A percentile compares a stretch with the other conserved stretches of the same genome.
Conservation (phyloP, 2,797 vertebrate species). For the Anabacerthia variegaticeps region DNA sequence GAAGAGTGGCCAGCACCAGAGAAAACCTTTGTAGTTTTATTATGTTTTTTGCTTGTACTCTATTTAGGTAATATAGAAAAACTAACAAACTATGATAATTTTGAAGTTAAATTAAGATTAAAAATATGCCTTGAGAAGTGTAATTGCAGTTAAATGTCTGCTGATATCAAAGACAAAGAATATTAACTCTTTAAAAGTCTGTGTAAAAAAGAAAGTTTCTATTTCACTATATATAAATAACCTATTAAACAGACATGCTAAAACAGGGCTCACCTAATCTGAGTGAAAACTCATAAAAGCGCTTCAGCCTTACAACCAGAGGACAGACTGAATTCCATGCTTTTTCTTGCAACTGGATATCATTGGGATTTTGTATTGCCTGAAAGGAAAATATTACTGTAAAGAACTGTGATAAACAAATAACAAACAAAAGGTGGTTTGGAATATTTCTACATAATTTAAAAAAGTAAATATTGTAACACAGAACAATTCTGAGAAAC, state of each 20-base stretch:
- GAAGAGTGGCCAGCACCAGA: not conserved
- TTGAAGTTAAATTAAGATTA: not conserved
- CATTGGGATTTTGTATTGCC: constrained; percentile 97
- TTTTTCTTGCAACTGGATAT: constrained; percentile 91
- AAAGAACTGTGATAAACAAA: not conserved
- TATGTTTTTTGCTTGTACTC: not conserved
- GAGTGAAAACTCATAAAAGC: constrained; percentile 95
- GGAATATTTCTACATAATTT: not conserved
- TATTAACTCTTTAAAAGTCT: not conserved
- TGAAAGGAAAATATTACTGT: constrained; percentile 61
- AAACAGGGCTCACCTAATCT: constrained; percentile 85
- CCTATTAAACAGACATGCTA: not conserved
- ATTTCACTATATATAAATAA: not conserved
- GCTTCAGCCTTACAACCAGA: constrained; percentile 93
- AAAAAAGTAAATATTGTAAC: not conserved
- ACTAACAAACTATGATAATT: not conserved
- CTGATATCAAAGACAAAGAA: not conserved
- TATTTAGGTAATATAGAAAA: not conserved
- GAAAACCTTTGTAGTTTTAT: not conserved
- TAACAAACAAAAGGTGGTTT: not conserved
- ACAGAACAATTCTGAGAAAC: not conserved
- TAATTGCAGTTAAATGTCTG: not conserved
- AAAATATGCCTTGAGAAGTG: not conserved
- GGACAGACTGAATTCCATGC: constrained; percentile 97
- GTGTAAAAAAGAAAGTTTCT: not conserved